Conservation (phyloP, 2,888 invertebrate species). For the Agrochola circellaris region DNA sequence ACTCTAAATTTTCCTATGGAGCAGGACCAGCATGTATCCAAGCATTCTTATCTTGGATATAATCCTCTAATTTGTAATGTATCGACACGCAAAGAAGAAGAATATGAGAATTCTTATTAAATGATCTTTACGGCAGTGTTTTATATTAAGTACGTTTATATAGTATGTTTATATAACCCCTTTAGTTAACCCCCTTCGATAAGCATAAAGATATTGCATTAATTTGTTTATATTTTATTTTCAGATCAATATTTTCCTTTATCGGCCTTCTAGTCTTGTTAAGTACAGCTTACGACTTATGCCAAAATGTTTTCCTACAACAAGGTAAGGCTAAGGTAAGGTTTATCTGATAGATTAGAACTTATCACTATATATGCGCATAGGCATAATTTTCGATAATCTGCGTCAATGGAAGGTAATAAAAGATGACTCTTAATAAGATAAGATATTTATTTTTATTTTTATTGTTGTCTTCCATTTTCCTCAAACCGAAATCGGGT, state of each 20-base stretch:
- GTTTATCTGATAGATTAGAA: neutral
- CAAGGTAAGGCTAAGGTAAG: conserved; percentile 60
- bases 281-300: conserved; percentile 75
- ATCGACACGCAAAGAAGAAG: too few relatives aligned
- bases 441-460: neutral
- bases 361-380: neutral
- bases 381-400: neutral
- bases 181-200: neutral
- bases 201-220: neutral
- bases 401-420: neutral
- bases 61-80: too few relatives aligned
- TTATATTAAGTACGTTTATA: too few relatives aligned
- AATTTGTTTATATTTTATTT: conserved; percentile 53
- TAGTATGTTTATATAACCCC: too few relatives aligned
- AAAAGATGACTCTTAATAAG: neutral
- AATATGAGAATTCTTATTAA: neutral
- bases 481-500: neutral
- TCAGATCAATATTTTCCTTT: conserved; percentile 71
- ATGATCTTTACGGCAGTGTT: neutral
- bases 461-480: neutral
- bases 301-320: conserved; percentile 58
- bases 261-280: conserved; percentile 73
- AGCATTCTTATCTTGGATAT: too few relatives aligned
- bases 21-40: too few relatives aligned
- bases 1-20: too few relatives aligned